Evolutionary conservation across 2,888 invertebrate genomes (phyloP).

Genomic region (Amphipyra berbera): DNA sequence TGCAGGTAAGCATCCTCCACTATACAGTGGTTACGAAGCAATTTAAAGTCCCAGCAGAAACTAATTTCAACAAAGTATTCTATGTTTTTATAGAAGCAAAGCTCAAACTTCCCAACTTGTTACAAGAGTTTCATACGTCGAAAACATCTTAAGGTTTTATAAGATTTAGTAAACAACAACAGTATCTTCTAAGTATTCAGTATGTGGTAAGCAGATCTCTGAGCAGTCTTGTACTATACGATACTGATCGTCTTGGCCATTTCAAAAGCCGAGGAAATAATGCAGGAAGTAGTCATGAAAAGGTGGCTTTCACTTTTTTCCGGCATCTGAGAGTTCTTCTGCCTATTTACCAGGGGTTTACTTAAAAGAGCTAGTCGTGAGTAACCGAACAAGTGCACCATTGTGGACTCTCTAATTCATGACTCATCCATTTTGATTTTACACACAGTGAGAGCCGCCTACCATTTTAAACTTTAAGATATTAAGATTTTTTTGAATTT

Average conservation of each 20-base stretch:
- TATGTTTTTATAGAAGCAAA: slow-evolving; percentile 33
- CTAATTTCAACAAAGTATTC: slow-evolving; percentile 49
- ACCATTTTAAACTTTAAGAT: too few species aligned
- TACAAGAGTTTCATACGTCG: slow-evolving; percentile 2
- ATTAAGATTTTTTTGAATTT: too few species aligned
- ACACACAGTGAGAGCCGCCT: too few species aligned
- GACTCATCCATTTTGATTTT: too few species aligned
- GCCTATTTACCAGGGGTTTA: too few species aligned
- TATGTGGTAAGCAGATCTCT: background rate
- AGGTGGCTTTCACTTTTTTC: too few species aligned
- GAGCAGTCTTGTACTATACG: too few species aligned
- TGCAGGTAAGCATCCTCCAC: slow-evolving; percentile 30
- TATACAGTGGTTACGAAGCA: slow-evolving; percentile 40
- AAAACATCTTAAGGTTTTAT: background rate
- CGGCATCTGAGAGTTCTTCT: too few species aligned
- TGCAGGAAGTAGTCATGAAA: background rate
- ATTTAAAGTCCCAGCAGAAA: slow-evolving; percentile 49
- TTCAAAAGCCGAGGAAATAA: background rate
- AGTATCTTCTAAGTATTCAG: background rate
- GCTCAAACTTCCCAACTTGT: slow-evolving; percentile 9
- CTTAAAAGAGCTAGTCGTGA: too few species aligned
- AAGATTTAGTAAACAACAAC: background rate
- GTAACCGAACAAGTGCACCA: too few species aligned
- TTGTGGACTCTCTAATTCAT: too few species aligned
- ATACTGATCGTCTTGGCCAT: too few species aligned